Conservation (phyloP, 2,797 vertebrate species). For the Hydrocynus forskahlii region DNA sequence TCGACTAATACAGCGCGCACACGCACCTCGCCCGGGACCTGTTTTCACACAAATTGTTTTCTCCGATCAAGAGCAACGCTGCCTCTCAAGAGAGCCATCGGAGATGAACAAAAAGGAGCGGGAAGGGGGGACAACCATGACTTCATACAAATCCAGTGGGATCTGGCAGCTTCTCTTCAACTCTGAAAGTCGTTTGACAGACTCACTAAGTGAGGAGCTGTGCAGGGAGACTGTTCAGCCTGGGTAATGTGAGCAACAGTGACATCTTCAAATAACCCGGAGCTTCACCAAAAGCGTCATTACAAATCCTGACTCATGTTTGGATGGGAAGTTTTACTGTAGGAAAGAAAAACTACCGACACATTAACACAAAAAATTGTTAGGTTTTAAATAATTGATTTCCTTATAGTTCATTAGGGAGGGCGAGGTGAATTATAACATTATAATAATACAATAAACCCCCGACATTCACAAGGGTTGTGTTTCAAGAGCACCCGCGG, state of each 20-base stretch:
- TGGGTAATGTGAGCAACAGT: slow-evolving; percentile 31
- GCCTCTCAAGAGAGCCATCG: slow-evolving; percentile 59
- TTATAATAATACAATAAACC: too few relatives aligned
- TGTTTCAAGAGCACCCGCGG: too few relatives aligned
- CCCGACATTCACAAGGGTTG: too few relatives aligned
- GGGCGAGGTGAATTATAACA: not conserved
- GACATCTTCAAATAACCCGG: slow-evolving; percentile 39
- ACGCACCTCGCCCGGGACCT: slow-evolving; percentile 13
- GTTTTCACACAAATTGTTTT: slow-evolving; percentile 55
- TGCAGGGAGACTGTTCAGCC: slow-evolving; percentile 29
- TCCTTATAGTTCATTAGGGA: slow-evolving; percentile 28
- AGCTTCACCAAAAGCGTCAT: slow-evolving; percentile 21
- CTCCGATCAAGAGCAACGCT: slow-evolving; percentile 45
- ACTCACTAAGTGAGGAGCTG: slow-evolving; percentile 45
- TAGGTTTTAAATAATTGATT: slow-evolving; percentile 35
- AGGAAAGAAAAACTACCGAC: slow-evolving; percentile 11
- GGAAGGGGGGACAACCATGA: slow-evolving; percentile 37
- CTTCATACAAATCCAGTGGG: slow-evolving; percentile 38
- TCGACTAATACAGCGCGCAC: slow-evolving; percentile 40
- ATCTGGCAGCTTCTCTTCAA: slow-evolving; percentile 50
- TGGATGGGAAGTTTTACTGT: slow-evolving; percentile 16
- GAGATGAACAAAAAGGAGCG: slow-evolving; percentile 45
- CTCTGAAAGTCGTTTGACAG: slow-evolving; percentile 60
- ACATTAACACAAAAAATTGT: not conserved
- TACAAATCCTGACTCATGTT: slow-evolving; percentile 3